Conservation (phyloP, 2,888 invertebrate genomes). For the Trissolcus brochymenae region DNA sequence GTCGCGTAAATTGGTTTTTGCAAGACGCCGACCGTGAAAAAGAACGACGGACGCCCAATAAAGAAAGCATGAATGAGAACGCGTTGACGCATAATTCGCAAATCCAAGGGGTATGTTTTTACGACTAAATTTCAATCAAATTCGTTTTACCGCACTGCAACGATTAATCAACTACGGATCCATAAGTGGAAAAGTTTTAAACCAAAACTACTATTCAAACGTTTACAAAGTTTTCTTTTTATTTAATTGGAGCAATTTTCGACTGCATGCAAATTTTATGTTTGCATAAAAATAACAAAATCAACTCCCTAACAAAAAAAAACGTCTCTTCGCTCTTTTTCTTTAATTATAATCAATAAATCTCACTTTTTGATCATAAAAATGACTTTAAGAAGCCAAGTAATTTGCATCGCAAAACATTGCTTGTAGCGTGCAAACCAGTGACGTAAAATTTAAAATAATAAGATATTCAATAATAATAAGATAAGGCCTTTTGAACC, state of each 20-base stretch:
- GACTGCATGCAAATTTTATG: not conserved
- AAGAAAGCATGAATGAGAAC: slow-evolving; percentile 59
- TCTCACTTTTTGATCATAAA: slow-evolving; percentile 16
- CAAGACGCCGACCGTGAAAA: slow-evolving; percentile 58
- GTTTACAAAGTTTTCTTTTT: too few relatives aligned
- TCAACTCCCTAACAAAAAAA: not conserved
- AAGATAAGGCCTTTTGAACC: too few relatives aligned
- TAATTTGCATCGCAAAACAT: slow-evolving; percentile 31
- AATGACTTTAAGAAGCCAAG: slow-evolving; percentile 3
- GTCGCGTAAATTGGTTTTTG: slow-evolving; percentile 52
- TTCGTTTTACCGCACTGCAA: slow-evolving; percentile 9
- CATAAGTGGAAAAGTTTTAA: too few relatives aligned
- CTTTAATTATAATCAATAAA: slow-evolving; percentile 5
- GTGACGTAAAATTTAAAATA: slow-evolving; percentile 27
- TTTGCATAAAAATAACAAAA: not conserved
- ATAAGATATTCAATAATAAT: not conserved
- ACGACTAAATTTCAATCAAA: slow-evolving; percentile 28
- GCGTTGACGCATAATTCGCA: slow-evolving; percentile 49
- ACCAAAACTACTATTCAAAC: too few relatives aligned
- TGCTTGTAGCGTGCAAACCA: slow-evolving; percentile 15
- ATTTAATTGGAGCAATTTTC: too few relatives aligned
- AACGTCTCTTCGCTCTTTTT: not conserved
- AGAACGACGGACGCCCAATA: slow-evolving; percentile 43
- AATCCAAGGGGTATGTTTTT: slow-evolving; percentile 42
- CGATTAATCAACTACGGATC: not conserved